A percentile compares a stretch with the other conserved stretches of the same genome.
These are phyloP conservation scores for Enteromius argenteus DNA, from an alignment of 2,797 vertebrate genomes.

Conservation along the genomic window DNA sequence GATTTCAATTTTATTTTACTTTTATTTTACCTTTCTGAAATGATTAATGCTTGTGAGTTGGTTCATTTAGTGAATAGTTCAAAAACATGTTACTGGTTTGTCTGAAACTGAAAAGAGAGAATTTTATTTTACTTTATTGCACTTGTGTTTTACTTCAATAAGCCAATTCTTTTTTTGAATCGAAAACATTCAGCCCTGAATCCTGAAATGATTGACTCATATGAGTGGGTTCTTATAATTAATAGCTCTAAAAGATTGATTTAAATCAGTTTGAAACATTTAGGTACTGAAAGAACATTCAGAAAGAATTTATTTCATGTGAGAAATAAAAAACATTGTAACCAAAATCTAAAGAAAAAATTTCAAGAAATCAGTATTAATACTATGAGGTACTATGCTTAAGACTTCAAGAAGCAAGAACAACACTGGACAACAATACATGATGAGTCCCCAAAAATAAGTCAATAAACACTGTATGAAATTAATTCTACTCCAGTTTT, in stretches of 20 bases:
- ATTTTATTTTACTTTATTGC: no score
- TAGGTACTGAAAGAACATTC: neutral
- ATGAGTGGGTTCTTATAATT: neutral
- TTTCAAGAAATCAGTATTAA: neutral
- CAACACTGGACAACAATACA: neutral
- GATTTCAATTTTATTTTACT: neutral
- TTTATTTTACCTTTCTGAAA: neutral
- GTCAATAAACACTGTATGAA: neutral
- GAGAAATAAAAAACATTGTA: neutral
- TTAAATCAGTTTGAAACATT: neutral
- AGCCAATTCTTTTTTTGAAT: no score
- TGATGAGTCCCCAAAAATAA: neutral
- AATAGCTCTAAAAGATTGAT: neutral
- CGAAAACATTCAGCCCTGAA: no score
- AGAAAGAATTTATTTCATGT: neutral
- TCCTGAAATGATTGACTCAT: neutral
- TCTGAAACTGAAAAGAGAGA: neutral
- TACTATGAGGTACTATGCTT: neutral
- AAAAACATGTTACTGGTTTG: neutral
- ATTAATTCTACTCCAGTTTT: neutral
- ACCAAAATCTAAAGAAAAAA: neutral
- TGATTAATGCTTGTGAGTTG: neutral
- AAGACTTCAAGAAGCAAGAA: neutral
- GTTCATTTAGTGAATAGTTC: neutral
- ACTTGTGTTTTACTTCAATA: no score